A percentile compares a stretch with the other conserved stretches of the same genome.
Evolutionary conservation across 2,797 vertebrate species (phyloP).

Genomic region (Coracias cyanogaster): DNA sequence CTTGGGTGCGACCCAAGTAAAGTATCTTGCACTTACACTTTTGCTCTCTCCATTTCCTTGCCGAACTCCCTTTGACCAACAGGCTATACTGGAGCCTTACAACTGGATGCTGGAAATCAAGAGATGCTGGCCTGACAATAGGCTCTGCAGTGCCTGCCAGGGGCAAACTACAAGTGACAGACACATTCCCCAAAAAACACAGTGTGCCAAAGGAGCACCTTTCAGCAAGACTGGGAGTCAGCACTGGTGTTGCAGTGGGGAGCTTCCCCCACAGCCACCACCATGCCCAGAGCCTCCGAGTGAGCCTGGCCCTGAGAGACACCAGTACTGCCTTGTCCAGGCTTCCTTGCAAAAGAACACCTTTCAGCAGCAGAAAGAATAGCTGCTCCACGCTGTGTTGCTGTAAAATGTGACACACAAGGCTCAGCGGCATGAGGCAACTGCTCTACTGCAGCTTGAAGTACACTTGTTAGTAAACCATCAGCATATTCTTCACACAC

Average conservation of each 20-base stretch:
- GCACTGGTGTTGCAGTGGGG: accelerated
- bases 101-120: not conserved
- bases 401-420: accelerated
- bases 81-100: not conserved
- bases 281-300: accelerated
- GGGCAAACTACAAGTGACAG: not conserved
- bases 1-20: not conserved
- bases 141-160: not conserved
- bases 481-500: not conserved
- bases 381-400: too few relatives aligned
- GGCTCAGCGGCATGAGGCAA: accelerated
- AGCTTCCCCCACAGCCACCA: not conserved
- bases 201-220: not conserved
- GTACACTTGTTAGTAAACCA: not conserved
- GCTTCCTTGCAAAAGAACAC: not conserved
- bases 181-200: not conserved
- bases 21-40: not conserved
- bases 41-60: not conserved
- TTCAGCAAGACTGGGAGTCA: not conserved
- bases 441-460: not conserved
- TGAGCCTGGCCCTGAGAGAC: not conserved
- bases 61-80: not conserved
- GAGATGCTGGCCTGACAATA: not conserved
- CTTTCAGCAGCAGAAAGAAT: not conserved
- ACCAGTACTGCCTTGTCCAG: not conserved